Conservation (phyloP, 2,113 vertebrate genomes). For the Solea senegalensis region DNA sequence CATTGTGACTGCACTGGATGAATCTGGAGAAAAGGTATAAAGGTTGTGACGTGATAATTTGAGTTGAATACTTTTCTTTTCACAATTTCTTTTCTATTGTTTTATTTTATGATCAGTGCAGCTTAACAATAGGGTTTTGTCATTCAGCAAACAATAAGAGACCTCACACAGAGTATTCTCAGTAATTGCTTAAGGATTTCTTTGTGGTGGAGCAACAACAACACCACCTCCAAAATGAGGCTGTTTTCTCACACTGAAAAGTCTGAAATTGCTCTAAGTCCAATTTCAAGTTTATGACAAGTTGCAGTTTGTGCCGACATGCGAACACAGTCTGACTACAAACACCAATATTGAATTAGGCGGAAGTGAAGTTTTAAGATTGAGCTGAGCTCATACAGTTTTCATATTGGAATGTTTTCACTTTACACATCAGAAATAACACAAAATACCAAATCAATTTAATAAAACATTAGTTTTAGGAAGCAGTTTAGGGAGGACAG, state of each 20-base stretch:
- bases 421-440: slow-evolving; percentile 44
- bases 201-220: background rate
- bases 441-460: background rate
- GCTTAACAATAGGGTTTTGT: background rate
- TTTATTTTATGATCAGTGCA: too few species aligned
- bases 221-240: background rate
- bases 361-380: background rate
- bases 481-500: too few species aligned
- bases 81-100: background rate
- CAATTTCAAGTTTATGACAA: background rate
- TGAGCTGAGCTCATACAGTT: background rate
- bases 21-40: slow-evolving; percentile 34
- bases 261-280: too few species aligned
- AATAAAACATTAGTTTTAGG: too few species aligned
- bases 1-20: slow-evolving; percentile 25
- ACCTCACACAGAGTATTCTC: slow-evolving; percentile 5
- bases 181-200: background rate
- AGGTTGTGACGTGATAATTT: too few species aligned
- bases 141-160: background rate
- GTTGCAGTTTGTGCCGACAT: background rate
- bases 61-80: too few species aligned
- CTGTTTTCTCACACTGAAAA: too few species aligned
- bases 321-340: background rate
- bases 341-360: background rate
- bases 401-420: slow-evolving; percentile 15